Evolutionary conservation across 2,113 vertebrate species (phyloP).

Genomic region (Labeo rohita): DNA sequence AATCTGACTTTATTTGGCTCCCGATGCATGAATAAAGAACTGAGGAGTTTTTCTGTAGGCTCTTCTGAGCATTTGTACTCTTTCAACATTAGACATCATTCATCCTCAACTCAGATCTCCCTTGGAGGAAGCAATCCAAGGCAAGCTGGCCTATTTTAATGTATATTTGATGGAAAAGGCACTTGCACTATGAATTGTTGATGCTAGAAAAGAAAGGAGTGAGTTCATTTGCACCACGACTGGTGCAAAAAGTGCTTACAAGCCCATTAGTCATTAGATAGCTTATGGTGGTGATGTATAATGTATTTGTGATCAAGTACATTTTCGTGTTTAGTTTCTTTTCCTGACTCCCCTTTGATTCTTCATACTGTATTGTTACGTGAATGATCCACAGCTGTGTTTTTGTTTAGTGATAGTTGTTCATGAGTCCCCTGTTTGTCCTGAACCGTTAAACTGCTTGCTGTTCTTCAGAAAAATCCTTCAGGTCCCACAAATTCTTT

Average conservation of each 20-base stretch:
- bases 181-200: constrained; percentile 45
- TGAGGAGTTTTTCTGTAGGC: neutral
- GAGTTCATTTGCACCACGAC: constrained; percentile 3
- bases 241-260: neutral
- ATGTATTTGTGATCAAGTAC: neutral
- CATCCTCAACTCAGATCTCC: neutral
- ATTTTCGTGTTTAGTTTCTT: neutral
- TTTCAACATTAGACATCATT: neutral
- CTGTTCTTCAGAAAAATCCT: no score
- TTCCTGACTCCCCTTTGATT: neutral
- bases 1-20: constrained; percentile 1
- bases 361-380: no score
- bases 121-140: neutral
- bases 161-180: constrained; percentile 51
- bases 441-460: no score
- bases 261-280: neutral
- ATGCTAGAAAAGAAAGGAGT: constrained; percentile 14
- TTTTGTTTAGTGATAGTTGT: no score
- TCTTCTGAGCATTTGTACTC: neutral
- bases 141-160: neutral
- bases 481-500: no score
- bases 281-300: neutral
- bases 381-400: no score
- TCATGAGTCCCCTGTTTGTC: no score
- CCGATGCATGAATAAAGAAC: neutral